phyloP scores from a whole-genome alignment of 2,797 vertebrate genomes.

The Pogoniulus pusillus region DNA sequence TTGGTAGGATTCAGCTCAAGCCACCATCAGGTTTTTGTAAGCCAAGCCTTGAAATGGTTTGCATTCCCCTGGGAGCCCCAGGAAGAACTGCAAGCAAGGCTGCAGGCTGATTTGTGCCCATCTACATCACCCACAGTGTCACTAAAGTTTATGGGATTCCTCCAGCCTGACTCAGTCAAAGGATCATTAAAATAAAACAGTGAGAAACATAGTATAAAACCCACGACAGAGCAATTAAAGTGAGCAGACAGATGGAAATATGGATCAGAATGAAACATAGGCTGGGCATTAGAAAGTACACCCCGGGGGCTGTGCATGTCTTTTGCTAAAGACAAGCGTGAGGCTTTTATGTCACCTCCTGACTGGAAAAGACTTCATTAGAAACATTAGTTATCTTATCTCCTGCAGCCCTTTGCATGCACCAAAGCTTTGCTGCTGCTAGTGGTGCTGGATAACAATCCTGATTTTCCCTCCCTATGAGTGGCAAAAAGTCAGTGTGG shows the following conservation, averaged over 20 bases:
- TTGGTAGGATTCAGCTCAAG: background rate
- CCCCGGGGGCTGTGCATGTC: background rate
- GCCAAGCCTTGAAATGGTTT: background rate
- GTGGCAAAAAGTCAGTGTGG: background rate
- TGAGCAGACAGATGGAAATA: background rate
- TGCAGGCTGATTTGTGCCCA: slow-evolving; percentile 16
- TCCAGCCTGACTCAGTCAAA: slow-evolving; percentile 59
- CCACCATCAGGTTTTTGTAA: background rate
- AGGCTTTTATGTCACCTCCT: background rate
- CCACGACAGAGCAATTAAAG: slow-evolving; percentile 28
- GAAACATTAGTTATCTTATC: background rate
- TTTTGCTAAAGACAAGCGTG: background rate
- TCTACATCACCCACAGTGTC: slow-evolving; percentile 28
- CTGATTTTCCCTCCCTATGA: background rate
- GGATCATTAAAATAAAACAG: slow-evolving; percentile 63
- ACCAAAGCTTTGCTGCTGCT: background rate
- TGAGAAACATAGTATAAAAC: slow-evolving; percentile 8
- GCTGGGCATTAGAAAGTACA: background rate
- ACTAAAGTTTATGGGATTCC: slow-evolving; percentile 50
- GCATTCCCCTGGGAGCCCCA: background rate
- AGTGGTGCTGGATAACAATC: background rate
- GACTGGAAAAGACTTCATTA: background rate
- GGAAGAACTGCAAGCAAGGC: background rate
- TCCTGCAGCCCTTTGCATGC: background rate
- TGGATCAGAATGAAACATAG: slow-evolving; percentile 17